Percentiles rank a stretch among this genome's conserved stretches.
Evolutionary conservation across 2,888 invertebrate genomes (phyloP).

Genomic region (Xylophagus ater): DNA sequence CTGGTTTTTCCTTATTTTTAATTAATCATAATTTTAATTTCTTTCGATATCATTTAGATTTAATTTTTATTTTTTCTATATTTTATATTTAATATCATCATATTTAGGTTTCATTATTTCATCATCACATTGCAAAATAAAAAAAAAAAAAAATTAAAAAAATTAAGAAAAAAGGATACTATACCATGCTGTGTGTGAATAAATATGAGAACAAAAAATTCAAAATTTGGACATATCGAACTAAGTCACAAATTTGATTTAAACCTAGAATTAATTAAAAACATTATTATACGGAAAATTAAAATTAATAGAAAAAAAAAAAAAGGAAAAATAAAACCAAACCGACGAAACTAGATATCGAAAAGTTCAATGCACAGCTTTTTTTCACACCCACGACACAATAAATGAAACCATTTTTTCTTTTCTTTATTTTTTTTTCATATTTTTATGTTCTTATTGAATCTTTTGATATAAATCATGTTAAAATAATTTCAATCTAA

Average conservation of each 20-base stretch:
- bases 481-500: too few relatives aligned
- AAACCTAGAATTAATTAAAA: neutral
- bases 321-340: too few relatives aligned
- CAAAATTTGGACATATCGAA: neutral
- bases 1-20: too few relatives aligned
- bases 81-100: too few relatives aligned
- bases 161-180: constrained; percentile 1
- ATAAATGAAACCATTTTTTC: constrained; percentile 1
- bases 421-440: constrained; percentile 1
- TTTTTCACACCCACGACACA: constrained; percentile 6
- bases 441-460: neutral
- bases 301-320: constrained; percentile 4
- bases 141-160: constrained; percentile 7
- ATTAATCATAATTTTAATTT: too few relatives aligned
- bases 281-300: too few relatives aligned
- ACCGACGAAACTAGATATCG: too few relatives aligned
- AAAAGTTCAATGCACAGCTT: constrained; percentile 14
- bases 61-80: too few relatives aligned
- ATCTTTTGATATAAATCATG: too few relatives aligned
- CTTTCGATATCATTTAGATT: too few relatives aligned
- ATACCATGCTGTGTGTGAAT: constrained; percentile 19
- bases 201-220: constrained; percentile 5
- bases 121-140: constrained; percentile 9
- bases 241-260: neutral
- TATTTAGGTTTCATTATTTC: neutral